phyloP scores from a whole-genome alignment of 2,797 vertebrate species.

The Coregonus ussuriensis region DNA sequence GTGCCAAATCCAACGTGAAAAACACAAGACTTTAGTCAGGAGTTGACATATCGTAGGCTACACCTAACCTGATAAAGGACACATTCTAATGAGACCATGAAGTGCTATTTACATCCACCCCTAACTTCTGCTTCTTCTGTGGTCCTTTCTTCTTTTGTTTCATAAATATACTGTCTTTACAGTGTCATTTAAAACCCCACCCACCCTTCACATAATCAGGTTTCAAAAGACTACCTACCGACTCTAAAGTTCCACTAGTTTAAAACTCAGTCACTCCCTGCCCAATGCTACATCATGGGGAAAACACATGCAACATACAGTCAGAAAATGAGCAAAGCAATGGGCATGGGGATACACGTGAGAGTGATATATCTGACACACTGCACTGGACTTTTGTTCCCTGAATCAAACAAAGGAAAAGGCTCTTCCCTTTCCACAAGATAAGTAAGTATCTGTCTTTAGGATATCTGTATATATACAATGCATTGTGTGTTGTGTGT shows the following conservation, averaged over 20 bases:
- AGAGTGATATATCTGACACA: conserved; percentile 54
- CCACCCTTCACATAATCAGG: conserved; percentile 59
- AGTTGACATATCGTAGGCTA: conserved; percentile 12
- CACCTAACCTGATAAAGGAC: conserved; percentile 63
- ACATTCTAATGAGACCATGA: conserved; percentile 52
- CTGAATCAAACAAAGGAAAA: conserved; percentile 77
- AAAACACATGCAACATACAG: conserved; percentile 53
- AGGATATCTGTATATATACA: conserved; percentile 77
- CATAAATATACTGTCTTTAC: conserved; percentile 68
- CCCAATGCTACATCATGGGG: conserved; percentile 70
- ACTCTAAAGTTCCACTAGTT: conserved; percentile 55
- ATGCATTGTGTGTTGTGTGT: conserved; percentile 63
- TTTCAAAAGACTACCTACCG: conserved; percentile 60
- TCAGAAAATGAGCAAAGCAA: conserved; percentile 60
- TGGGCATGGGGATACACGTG: conserved; percentile 44
- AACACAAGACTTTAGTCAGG: conserved; percentile 3
- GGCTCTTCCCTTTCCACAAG: conserved; percentile 70
- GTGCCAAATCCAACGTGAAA: background rate
- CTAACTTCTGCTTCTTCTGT: conserved; percentile 14
- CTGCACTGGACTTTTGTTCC: conserved; percentile 76
- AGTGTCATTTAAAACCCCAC: conserved; percentile 49
- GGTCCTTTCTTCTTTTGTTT: conserved; percentile 40
- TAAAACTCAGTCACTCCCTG: conserved; percentile 38
- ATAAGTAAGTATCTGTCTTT: conserved; percentile 72
- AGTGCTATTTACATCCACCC: conserved; percentile 69